Percentiles rank a stretch among this genome's conserved stretches.
phyloP scores from a whole-genome alignment of 1,140 invertebrate genomes.

The Heliothis virescens region DNA sequence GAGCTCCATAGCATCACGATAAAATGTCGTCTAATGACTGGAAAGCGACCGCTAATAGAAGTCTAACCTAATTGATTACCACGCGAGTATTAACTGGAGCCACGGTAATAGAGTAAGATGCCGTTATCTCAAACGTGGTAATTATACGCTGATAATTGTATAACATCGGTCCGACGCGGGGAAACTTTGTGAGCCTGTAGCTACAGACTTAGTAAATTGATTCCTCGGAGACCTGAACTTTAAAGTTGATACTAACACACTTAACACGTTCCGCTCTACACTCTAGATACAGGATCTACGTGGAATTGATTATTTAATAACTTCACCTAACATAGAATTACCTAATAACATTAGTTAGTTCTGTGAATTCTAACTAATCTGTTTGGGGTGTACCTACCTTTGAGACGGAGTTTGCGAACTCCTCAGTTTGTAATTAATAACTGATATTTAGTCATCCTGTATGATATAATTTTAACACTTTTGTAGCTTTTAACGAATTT shows the following conservation, averaged over 20 bases:
- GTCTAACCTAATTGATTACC: constrained; percentile 24
- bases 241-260: constrained; percentile 8
- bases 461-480: too few relatives aligned
- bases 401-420: neutral
- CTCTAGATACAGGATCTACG: neutral
- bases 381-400: neutral
- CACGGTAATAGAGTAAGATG: constrained; percentile 27
- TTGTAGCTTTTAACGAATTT: neutral
- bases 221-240: constrained; percentile 1
- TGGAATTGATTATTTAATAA: constrained; percentile 11
- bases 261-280: constrained; percentile 2
- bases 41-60: constrained; percentile 10
- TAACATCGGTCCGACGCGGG: neutral
- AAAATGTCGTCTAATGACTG: constrained; percentile 4
- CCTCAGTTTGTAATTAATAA: too few relatives aligned
- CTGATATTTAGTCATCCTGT: too few relatives aligned
- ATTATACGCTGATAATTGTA: constrained; percentile 32
- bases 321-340: neutral
- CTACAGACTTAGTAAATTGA: constrained; percentile 19
- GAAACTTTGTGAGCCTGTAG: constrained; percentile 9
- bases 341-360: neutral
- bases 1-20: neutral
- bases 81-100: constrained; percentile 22
- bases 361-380: neutral
- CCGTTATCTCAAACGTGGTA: constrained; percentile 18